Evolutionary conservation across 2,888 invertebrate genomes (phyloP).

Genomic region (Cerastis rubricosa): DNA sequence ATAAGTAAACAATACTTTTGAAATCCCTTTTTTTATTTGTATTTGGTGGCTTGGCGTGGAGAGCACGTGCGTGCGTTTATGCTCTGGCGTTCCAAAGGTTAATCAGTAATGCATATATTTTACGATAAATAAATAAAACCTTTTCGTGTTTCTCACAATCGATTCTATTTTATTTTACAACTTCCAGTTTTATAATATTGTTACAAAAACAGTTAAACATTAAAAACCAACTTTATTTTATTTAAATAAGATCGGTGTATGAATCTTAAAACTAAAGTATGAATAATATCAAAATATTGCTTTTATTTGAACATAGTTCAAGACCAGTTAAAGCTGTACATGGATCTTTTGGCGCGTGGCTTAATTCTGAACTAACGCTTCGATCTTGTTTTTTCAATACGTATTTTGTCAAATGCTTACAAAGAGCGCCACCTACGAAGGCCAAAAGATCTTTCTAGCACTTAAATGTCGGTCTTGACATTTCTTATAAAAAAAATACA

Average conservation of each 20-base stretch:
- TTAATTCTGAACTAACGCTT: background rate
- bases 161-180: too few species aligned
- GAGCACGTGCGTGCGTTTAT: too few species aligned
- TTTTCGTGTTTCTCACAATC: too few species aligned
- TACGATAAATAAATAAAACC: too few species aligned
- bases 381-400: background rate
- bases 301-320: background rate
- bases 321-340: background rate
- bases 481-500: background rate
- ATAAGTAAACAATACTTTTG: too few species aligned
- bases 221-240: background rate
- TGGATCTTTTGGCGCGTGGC: background rate
- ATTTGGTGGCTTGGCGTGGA: too few species aligned
- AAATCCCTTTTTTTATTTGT: too few species aligned
- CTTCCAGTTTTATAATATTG: too few species aligned
- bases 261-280: conserved; percentile 12
- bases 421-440: too few species aligned
- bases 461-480: background rate
- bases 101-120: too few species aligned
- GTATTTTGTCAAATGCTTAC: background rate
- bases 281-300: conserved; percentile 25
- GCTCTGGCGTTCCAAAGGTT: too few species aligned
- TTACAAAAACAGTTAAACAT: conserved; percentile 1
- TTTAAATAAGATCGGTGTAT: conserved; percentile 32
- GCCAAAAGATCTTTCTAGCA: background rate